Evolutionary conservation across 2,888 invertebrate species (phyloP).

Genomic region (Phytoseiulus persimilis): DNA sequence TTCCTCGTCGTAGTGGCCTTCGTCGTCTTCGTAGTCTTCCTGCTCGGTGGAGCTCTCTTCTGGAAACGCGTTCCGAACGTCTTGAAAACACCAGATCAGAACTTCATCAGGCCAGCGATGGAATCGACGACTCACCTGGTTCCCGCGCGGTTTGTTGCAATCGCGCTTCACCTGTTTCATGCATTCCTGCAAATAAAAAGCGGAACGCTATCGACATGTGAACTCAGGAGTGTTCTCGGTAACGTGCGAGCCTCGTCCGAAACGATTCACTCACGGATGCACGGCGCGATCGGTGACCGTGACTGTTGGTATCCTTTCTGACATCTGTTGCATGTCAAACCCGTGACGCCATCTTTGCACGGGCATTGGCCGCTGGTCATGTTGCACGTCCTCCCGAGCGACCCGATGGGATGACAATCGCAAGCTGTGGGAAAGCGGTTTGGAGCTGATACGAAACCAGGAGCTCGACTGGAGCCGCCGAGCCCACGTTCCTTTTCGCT

Average conservation of each 20-base stretch:
- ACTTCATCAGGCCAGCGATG: too few relatives aligned
- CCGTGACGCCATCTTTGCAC: slow-evolving; percentile 97
- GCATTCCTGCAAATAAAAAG: not conserved
- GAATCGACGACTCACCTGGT: too few relatives aligned
- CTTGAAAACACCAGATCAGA: not conserved
- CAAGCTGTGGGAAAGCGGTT: slow-evolving; percentile 62
- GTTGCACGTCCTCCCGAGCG: slow-evolving; percentile 93
- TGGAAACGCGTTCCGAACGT: not conserved
- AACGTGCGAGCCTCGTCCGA: not conserved
- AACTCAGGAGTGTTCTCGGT: not conserved
- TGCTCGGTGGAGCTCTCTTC: not conserved
- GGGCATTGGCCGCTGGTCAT: slow-evolving; percentile 97
- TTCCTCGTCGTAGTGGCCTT: slow-evolving; percentile 29
- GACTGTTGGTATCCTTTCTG: slow-evolving; percentile 96
- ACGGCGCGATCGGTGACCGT: slow-evolving; percentile 91
- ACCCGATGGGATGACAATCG: slow-evolving; percentile 95
- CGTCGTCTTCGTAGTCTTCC: slow-evolving; percentile 32
- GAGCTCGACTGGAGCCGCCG: too few relatives aligned
- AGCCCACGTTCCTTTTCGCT: too few relatives aligned
- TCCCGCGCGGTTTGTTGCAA: not conserved
- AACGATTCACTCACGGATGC: slow-evolving; percentile 70
- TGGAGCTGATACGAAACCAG: not conserved
- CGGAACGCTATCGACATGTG: not conserved
- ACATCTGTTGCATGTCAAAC: slow-evolving; percentile 93
- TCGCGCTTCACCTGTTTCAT: not conserved